phyloP scores from a whole-genome alignment of 2,113 vertebrate species.

The Clarias batrachus region DNA sequence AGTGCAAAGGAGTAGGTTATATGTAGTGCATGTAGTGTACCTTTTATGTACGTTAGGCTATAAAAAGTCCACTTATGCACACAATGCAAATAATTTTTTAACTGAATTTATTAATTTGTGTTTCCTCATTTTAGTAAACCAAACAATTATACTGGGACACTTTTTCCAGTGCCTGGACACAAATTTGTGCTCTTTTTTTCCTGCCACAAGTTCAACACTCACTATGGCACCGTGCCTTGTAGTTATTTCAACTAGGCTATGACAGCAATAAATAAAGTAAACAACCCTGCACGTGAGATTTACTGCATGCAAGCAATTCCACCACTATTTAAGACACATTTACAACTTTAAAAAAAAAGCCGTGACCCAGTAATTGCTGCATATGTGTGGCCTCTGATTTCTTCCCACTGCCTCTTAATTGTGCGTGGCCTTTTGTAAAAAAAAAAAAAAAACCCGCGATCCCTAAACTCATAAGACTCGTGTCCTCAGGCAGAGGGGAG shows the following conservation, averaged over 20 bases:
- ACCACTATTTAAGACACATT: neutral
- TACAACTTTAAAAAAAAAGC: neutral
- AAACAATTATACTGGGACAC: neutral
- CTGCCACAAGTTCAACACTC: neutral
- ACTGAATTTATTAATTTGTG: neutral
- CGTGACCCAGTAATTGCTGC: conserved; percentile 13
- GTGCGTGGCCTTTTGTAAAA: neutral
- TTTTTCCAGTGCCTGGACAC: neutral
- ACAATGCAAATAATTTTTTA: neutral
- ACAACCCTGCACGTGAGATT: too few relatives aligned
- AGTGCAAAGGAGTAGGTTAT: too few relatives aligned
- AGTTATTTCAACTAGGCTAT: neutral
- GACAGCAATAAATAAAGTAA: neutral
- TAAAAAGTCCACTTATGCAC: neutral
- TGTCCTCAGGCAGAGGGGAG: conserved; percentile 5
- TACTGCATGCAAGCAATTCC: neutral
- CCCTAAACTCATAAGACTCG: conserved; percentile 17
- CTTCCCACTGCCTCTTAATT: conserved; percentile 7
- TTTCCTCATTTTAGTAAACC: neutral
- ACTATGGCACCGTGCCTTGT: neutral
- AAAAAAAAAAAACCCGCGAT: neutral
- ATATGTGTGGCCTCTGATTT: conserved; percentile 17
- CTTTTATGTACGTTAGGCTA: neutral
- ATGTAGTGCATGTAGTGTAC: neutral
- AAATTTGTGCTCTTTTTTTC: neutral